Conservation (phyloP, 1,140 invertebrate genomes). For the Drosophila grimshawi region DNA sequence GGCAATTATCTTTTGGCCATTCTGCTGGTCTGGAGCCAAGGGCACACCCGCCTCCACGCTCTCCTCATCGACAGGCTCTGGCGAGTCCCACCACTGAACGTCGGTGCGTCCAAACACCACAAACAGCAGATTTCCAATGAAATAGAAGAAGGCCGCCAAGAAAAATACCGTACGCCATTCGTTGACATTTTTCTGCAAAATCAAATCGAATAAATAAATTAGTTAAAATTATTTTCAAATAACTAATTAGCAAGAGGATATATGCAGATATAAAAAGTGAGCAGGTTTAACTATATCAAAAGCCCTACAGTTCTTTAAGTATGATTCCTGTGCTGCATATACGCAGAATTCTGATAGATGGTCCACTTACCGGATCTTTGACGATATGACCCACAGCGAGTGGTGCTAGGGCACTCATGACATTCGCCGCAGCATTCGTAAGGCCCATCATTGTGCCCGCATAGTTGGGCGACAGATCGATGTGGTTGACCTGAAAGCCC, state of each 20-base stretch:
- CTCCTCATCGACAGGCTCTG: constrained; percentile 46
- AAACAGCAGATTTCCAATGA: constrained; percentile 89
- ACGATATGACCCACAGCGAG: constrained; percentile 87
- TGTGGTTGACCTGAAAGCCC: constrained; percentile 89
- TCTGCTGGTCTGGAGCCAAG: constrained; percentile 37
- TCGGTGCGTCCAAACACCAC: constrained; percentile 88
- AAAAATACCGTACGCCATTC: constrained; percentile 92
- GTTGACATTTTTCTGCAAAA: constrained; percentile 49
- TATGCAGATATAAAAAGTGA: no score
- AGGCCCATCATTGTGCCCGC: constrained; percentile 89
- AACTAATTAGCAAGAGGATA: no score
- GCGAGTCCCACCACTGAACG: constrained; percentile 88
- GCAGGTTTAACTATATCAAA: no score
- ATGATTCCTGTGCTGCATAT: no score
- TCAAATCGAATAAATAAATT: not conserved
- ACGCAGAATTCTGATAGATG: no score
- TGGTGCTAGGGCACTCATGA: constrained; percentile 90
- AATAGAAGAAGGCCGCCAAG: constrained; percentile 89
- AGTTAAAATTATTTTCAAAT: no score
- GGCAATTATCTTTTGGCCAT: constrained; percentile 3
- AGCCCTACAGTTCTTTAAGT: no score
- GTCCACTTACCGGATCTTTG: constrained; percentile 86
- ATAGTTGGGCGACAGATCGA: constrained; percentile 92
- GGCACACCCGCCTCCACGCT: constrained; percentile 61
- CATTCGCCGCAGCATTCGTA: constrained; percentile 91